Base-by-base conservation (phyloP, 2,113 vertebrate genomes). In the Mesocricetus auratus region DNA sequence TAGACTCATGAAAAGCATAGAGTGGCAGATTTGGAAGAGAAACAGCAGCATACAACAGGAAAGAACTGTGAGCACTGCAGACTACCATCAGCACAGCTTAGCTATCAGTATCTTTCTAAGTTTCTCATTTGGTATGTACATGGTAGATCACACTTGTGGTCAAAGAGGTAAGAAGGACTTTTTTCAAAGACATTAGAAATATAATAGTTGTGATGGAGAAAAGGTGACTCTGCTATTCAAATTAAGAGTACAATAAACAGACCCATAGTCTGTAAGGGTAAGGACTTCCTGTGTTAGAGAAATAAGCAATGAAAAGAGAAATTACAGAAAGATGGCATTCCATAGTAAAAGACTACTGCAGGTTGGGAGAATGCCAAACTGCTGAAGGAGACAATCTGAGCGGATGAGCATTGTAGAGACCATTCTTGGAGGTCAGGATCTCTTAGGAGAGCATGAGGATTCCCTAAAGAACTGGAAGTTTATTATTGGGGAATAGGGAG, bases 101-200 rank as follows among this genome's bases (percentile, higher is more conserved):
- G 10, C 47, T 75, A 91, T n/a, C 36, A 58, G 19, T 45, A n/a
- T 19, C 16, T 66, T 26, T 39, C n/a, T 39, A 74, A 56, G 42
- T 86, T 91, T 74, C 95, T 66, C 56, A 91, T 58, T 58, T 39
- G 26, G 45, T 15, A 3, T 68, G 31, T 39, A 39, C 6, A 39
- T 2, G 1, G 11, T 36, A 39, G 45, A 26, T 68, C 12, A 66
- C 45, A 66, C 60, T 86, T 69, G 36, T 83, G 75, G 85, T 13
- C 69, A 50, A 42, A 91, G n/a, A 91, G 13, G n/a, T 33, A 31
- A 78, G 78, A 73, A 92, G 26, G n/a, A 86, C 83, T 78, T 92
- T 45, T 74, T 68, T 85, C 17, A 50, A 90, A 69, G 71, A 71
- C 4, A 13, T 45, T 69, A 77, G 45, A 50, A 53, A 4, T 86